phyloP scores from a whole-genome alignment of 2,113 vertebrate species.

The Heptranchias perlo region DNA sequence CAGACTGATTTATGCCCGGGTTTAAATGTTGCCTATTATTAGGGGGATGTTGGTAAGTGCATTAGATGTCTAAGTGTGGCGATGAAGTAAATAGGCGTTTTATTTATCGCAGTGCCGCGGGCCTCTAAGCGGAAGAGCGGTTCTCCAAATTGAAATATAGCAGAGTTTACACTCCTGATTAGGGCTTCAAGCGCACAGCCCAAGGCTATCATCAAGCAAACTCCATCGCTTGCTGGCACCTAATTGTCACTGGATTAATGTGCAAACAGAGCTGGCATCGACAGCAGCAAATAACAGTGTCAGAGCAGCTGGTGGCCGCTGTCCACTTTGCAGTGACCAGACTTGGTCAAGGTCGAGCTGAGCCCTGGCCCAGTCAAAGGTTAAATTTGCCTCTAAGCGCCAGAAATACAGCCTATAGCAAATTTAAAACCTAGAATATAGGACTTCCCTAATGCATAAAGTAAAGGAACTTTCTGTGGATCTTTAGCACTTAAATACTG shows the following conservation, averaged over 20 bases:
- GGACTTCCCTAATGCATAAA: not conserved
- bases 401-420: not conserved
- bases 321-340: constrained; percentile 64
- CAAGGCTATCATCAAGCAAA: constrained; percentile 85
- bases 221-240: constrained; percentile 80
- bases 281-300: constrained; percentile 76
- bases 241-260: constrained; percentile 98
- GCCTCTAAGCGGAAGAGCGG: constrained; percentile 98
- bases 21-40: constrained; percentile 90
- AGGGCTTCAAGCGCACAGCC: constrained; percentile 87
- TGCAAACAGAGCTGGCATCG: constrained; percentile 74
- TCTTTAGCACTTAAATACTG: not conserved
- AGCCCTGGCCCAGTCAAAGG: not conserved
- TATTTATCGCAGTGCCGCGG: constrained; percentile 98
- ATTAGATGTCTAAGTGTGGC: constrained; percentile 84
- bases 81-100: constrained; percentile 98
- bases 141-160: constrained; percentile 99
- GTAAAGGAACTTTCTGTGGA: not conserved
- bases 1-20: constrained; percentile 89
- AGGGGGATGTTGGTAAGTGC: constrained; percentile 85
- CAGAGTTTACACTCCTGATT: constrained; percentile 99
- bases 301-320: constrained; percentile 66
- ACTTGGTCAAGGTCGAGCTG: not conserved
- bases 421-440: not conserved
- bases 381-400: not conserved